Base-by-base conservation (phyloP, 2,797 vertebrate genomes). In the Phyllotis vaccarum region DNA sequence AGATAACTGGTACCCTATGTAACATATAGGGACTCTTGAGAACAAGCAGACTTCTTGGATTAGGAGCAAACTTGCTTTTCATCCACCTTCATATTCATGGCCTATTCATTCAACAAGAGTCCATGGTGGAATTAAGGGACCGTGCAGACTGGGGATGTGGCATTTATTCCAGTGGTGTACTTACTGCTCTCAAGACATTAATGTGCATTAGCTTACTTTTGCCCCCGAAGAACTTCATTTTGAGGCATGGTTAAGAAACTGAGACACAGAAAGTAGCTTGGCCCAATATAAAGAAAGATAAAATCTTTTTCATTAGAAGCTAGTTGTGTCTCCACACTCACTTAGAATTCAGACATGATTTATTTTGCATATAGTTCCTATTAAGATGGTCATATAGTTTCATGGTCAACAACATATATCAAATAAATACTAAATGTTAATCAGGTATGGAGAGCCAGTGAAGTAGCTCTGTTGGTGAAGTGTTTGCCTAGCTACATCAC, bases 11-110 rank as follows among this genome's bases (percentile, higher is more conserved):
- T 62, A 43, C 72, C 78, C 85, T 3, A 1, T 31, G 40, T 70
- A 91, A 76, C 70, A 87, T 22, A 3, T 24, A 58, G 62, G 24
- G 64, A 27, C 27, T 64, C 46, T 90, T 92, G 92, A 92, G 95
- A 94, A 91, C 78, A 91, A 96, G 62, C 24, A 56, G 31, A 0
- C 29, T 81, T 6, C 27, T 92, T 86, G 75, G 86, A 91, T 95
- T 34, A 62, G 83, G 83, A 85, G 11, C 49, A 54, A 82, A 74
- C 52, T 94, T 79, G 62, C 19, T 80, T 76, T 70, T n/a, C 78
- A 31, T 13, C 79, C 19, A 87, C 40, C 34, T 90, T 95, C 14
- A 8, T 16, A 29, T 49, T 79, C n/a, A 46, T 58, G n/a, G 8
- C 54, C 3, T 62, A 31, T n/a, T 93, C 37, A 72, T 37, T 56